A percentile compares a stretch with the other conserved stretches of the same genome.
Evolutionary conservation across 2,113 vertebrate species (phyloP).

Genomic region (Delphinus delphis): DNA sequence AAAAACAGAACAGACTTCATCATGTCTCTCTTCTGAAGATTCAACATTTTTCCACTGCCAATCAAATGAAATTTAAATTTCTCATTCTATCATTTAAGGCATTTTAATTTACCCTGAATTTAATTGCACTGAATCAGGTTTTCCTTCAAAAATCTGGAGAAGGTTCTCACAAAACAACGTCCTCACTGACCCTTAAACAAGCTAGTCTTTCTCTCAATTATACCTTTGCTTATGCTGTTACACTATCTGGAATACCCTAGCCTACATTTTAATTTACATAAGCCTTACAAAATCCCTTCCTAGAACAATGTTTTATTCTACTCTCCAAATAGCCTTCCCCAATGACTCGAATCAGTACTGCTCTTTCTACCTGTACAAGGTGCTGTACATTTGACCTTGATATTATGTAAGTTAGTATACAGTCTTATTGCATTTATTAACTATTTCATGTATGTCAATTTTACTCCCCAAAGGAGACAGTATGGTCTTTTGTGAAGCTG

Average conservation of each 20-base stretch:
- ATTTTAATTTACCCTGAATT: background rate
- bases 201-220: background rate
- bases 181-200: background rate
- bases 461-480: background rate
- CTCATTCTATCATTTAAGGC: background rate
- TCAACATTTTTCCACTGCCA: background rate
- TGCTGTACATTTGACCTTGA: background rate
- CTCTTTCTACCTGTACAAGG: background rate
- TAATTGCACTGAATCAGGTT: background rate
- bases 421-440: background rate
- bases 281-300: slow-evolving; percentile 9
- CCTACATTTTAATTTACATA: slow-evolving; percentile 13
- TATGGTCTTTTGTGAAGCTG: background rate
- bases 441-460: background rate
- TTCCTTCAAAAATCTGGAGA: slow-evolving; percentile 15
- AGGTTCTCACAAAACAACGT: slow-evolving; percentile 1
- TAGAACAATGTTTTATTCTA: slow-evolving; percentile 1
- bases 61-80: slow-evolving; percentile 16
- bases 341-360: background rate
- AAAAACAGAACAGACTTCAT: background rate
- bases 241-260: background rate
- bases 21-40: background rate
- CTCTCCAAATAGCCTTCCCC: background rate
- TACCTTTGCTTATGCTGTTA: background rate
- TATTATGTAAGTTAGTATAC: background rate